Conservation (phyloP, 2,888 invertebrate genomes). For the Macaria notata region DNA sequence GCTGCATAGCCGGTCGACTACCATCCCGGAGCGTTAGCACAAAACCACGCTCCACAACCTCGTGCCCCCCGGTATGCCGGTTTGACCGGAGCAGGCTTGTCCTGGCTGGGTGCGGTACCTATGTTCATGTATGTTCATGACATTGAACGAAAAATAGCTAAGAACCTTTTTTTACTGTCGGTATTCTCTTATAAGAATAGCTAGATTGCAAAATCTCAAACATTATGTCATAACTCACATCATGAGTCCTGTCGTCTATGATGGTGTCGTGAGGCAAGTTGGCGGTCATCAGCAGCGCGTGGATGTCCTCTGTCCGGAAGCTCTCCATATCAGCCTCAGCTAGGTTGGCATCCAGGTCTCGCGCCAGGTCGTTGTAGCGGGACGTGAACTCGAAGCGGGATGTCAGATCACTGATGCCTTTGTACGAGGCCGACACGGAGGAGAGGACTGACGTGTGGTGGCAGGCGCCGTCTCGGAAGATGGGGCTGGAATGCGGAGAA, state of each 20-base stretch:
- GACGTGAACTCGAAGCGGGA: slow-evolving; percentile 79
- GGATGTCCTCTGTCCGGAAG: slow-evolving; percentile 95
- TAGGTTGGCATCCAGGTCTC: slow-evolving; percentile 95
- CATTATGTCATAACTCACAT: slow-evolving; percentile 58
- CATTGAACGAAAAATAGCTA: too few species aligned
- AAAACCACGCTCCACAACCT: too few species aligned
- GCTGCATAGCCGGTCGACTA: too few species aligned
- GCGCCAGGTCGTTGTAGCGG: slow-evolving; percentile 92
- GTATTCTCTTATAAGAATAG: too few species aligned
- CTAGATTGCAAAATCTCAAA: too few species aligned
- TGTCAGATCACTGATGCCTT: slow-evolving; percentile 84
- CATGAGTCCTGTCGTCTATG: slow-evolving; percentile 72
- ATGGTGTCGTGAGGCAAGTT: slow-evolving; percentile 87
- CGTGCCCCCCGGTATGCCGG: too few species aligned
- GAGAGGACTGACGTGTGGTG: slow-evolving; percentile 91
- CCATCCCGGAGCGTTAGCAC: too few species aligned
- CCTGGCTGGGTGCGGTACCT: too few species aligned
- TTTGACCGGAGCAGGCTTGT: too few species aligned
- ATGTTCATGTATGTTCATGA: too few species aligned
- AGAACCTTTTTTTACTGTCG: too few species aligned
- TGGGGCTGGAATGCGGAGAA: slow-evolving; percentile 75
- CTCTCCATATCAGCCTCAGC: slow-evolving; percentile 98
- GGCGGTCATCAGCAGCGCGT: slow-evolving; percentile 88
- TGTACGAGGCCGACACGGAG: slow-evolving; percentile 91
- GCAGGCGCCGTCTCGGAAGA: slow-evolving; percentile 90